Base-by-base conservation (phyloP, 92 coral and sea anemone genomes). In the Chrysogorgia sp. region DNA sequence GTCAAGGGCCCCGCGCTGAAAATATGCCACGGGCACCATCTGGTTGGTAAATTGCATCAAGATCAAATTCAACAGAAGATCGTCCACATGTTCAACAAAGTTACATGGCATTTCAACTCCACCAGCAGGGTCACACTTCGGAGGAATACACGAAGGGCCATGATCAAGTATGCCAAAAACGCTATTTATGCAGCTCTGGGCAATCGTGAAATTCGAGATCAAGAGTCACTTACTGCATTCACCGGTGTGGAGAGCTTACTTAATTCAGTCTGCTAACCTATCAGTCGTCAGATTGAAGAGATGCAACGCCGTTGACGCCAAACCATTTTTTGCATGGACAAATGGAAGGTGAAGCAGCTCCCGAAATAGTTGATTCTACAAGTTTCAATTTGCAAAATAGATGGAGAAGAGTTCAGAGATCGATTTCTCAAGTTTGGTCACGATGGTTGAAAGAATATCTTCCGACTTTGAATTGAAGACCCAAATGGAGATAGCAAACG, bases 401-500 rank as follows among this genome's bases (percentile, higher is more conserved):
- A n/a, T n/a, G n/a, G n/a, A n/a, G n/a, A n/a, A n/a, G n/a, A n/a
- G n/a, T n/a, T n/a, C n/a, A n/a, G n/a, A n/a, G n/a, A n/a, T n/a
- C n/a, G n/a, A n/a, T n/a, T n/a, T n/a, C n/a, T n/a, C n/a, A n/a
- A n/a, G n/a, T n/a, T n/a, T n/a, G n/a, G n/a, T n/a, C n/a, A n/a
- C n/a, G n/a, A n/a, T n/a, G n/a, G n/a, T n/a, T n/a, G n/a, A n/a
- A n/a, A n/a, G n/a, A n/a, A n/a, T n/a, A n/a, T n/a, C n/a, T n/a
- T n/a, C n/a, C 89, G 7, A 67, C 69, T 24, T 61, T 85, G 47
- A 85, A 60, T 57, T 25, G 53, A 29, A 34, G 92, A 52, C 79
- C 87, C 7, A 85, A 85, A 71, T 89, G 88, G 76, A 83, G 59
- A 87, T 74, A 15, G 88, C 77, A 14, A 75, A 79, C 53, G 89